Percentiles rank a stretch among this genome's conserved stretches.
Evolutionary conservation across 2,797 vertebrate genomes (phyloP).

Genomic region (Platyrinchus mystaceus): DNA sequence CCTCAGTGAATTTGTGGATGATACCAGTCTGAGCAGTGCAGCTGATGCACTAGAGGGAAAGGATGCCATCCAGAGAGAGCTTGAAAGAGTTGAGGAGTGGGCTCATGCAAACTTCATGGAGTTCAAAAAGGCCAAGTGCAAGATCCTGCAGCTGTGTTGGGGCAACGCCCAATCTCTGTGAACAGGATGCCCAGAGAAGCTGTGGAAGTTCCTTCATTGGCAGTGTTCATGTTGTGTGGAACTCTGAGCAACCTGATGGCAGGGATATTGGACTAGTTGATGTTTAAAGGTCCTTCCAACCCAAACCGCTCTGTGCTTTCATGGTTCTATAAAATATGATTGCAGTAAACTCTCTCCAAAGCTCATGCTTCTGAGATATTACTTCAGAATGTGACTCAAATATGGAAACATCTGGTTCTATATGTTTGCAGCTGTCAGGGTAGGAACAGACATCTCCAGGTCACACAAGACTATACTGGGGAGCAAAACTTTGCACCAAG

Average conservation of each 20-base stretch:
- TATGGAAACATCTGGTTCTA: not conserved
- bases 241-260: not conserved
- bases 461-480: not conserved
- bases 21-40: not conserved
- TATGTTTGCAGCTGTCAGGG: not conserved
- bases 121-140: not conserved
- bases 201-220: not conserved
- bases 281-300: not conserved
- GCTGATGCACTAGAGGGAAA: not conserved
- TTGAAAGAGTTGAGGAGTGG: not conserved
- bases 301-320: not conserved
- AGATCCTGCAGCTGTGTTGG: fast-evolving
- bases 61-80: not conserved
- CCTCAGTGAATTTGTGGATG: not conserved
- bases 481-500: not conserved
- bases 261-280: not conserved
- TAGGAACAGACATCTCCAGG: not conserved
- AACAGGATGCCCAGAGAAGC: not conserved
- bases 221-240: not conserved
- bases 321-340: not conserved
- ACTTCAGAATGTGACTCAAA: not conserved
- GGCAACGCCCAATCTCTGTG: not conserved
- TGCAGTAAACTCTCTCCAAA: not conserved
- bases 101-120: not conserved
- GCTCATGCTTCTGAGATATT: not conserved